Evolutionary conservation across 1,140 invertebrate species (phyloP).

Genomic region (Nylanderia fulva): DNA sequence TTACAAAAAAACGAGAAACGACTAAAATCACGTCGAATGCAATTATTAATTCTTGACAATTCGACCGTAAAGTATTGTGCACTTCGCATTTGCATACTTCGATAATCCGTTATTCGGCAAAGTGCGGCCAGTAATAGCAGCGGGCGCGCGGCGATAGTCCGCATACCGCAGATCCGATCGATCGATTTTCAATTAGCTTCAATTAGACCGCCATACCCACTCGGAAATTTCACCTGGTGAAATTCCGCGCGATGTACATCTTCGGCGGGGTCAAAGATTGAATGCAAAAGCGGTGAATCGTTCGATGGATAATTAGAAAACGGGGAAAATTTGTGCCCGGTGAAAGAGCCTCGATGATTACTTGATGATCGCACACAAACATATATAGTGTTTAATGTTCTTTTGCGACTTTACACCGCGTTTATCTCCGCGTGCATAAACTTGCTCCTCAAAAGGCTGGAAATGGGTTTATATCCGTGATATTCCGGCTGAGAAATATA

Average conservation of each 20-base stretch:
- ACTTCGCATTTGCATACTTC: slow-evolving; percentile 73
- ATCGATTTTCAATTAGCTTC: slow-evolving; percentile 77
- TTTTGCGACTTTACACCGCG: background rate
- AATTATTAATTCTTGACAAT: slow-evolving; percentile 70
- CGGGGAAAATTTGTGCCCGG: background rate
- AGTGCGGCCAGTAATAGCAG: slow-evolving; percentile 68
- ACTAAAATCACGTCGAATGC: slow-evolving; percentile 23
- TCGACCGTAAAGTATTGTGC: slow-evolving; percentile 66
- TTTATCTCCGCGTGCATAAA: slow-evolving; percentile 3
- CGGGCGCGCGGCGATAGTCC: slow-evolving; percentile 41
- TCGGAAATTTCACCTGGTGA: slow-evolving; percentile 69
- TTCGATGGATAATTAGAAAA: slow-evolving; percentile 22
- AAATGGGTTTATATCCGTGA: background rate
- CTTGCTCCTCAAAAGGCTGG: background rate
- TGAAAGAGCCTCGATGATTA: background rate
- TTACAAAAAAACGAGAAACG: slow-evolving; percentile 42
- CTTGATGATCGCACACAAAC: too few species aligned
- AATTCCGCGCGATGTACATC: slow-evolving; percentile 55
- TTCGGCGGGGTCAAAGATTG: slow-evolving; percentile 15
- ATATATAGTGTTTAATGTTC: background rate
- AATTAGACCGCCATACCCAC: slow-evolving; percentile 68
- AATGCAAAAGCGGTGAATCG: background rate
- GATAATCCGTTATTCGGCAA: slow-evolving; percentile 73
- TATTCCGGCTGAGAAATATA: background rate
- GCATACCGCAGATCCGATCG: slow-evolving; percentile 69